Base-by-base conservation (phyloP, 2,888 invertebrate species). In the Amblyteles armatorius region DNA sequence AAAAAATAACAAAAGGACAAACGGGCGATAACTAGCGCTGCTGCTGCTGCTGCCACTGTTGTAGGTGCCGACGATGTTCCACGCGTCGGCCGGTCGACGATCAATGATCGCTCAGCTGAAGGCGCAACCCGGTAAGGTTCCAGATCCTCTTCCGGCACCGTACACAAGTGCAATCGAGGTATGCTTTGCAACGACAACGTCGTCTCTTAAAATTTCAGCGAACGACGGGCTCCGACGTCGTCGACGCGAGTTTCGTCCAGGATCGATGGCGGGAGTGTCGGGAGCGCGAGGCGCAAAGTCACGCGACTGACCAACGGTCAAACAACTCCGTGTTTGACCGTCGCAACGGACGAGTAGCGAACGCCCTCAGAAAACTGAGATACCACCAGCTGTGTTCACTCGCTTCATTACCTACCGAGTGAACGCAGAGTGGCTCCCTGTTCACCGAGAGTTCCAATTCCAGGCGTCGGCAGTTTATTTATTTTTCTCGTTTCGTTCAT, bases 341-440 rank as follows among this genome's bases (percentile, higher is more conserved):
- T 40, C 33, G 19, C 65, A 80, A 74, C 76, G 69, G 63, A 63
- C 29, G 63, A 76, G 92, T 87, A 87, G 92, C 84, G 77, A 90
- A 90, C 90, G 91, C 94, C 92, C 93, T 89, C 92, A 93, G 94
- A 94, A 93, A 94, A 98, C 98, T 98, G 98, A 98, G 98, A 98
- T 98, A 98, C 98, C 98, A 98, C 98, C 98, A 98, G 98, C 98
- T 98, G 98, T 98, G 98, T 98, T 98, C 98, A 98, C 98, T 97
- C 95, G 93, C 93, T 92, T 95, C 95, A 94, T 94, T 94, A 94
- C 94, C 94, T 94, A 95, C 96, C 96, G 96, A 97, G 98, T 96
- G 97, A 98, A 97, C 98, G 97, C 98, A 98, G 98, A 97, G 98
- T 98, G 98, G 98, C 97, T 97, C 98, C 98, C 98, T 96, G 97